Base-by-base conservation (phyloP, 2,797 vertebrate species). In the Hydrocynus forskahlii region DNA sequence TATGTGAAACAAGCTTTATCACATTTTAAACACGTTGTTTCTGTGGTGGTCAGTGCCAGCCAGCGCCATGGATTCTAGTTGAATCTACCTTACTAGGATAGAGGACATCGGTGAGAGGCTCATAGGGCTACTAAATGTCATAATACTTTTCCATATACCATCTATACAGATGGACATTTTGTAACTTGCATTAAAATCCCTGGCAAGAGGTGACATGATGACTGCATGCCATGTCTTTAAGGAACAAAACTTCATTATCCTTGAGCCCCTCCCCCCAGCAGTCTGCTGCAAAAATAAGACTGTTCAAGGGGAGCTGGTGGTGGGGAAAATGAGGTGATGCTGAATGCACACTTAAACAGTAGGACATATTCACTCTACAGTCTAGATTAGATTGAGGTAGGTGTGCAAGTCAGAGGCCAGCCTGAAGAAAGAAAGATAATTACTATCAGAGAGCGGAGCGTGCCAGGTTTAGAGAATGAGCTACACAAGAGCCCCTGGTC, bases 341-440 rank as follows among this genome's bases (percentile, higher is more conserved):
- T 68, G 45, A 83, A 59, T 71, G 52, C 29, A 73, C 82, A 80
- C 52, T 55, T 71, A 52, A 70, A 70, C 52, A 73, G 38, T 13
- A 9, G 59, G 35, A 77, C 55, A 62, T 23, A 63, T 45, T 70
- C 55, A 73, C 75, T 80, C 68, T 60, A 55, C 71, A n/a, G 55
- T 67, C 48, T 67, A 57, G 83, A 71, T 66, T 67, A 64, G 69
- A 72, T 35, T 16, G 66, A 43, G 23, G 48, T 70, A 55, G 77
- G 77, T 81, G 80, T 71, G 68, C 75, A 62, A 75, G 63, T 86
- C 70, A 55, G 29, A 40, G 25, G 59, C 74, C 75, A 80, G 68
- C 70, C 68, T 75, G 78, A 83, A 68, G 74, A 79, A 52, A 82
- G 55, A 29, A 45, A 78, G 83, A 80, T 81, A 71, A 86, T 84